Conservation (phyloP, 2,797 vertebrate genomes). For the Phoxinus dragarum region DNA sequence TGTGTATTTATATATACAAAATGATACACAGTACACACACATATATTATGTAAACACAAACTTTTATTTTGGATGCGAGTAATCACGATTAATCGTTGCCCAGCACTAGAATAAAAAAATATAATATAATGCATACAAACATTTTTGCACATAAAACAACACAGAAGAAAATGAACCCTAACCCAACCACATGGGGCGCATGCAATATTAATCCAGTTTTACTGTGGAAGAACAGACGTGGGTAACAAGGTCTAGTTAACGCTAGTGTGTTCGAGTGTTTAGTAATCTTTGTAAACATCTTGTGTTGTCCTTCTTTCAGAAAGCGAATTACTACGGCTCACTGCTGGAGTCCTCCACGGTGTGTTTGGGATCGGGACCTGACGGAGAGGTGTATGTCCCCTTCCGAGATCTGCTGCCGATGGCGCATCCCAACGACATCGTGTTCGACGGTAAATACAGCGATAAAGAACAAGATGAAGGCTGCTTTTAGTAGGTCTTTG, state of each 20-base stretch:
- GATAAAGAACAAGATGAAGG: not conserved
- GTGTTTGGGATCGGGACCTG: constrained; percentile 83
- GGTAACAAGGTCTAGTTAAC: not conserved
- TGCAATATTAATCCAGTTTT: not conserved
- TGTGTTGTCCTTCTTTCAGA: constrained; percentile 70
- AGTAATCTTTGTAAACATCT: not conserved
- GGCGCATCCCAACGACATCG: constrained; percentile 90
- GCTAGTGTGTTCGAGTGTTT: not conserved
- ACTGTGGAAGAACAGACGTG: not conserved
- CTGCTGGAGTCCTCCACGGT: constrained; percentile 90
- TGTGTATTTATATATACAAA: too few species aligned
- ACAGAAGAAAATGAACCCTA: not conserved
- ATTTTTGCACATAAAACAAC: too few species aligned
- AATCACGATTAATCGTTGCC: too few species aligned
- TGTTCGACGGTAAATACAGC: constrained; percentile 87
- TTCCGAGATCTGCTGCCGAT: constrained; percentile 91
- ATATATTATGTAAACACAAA: too few species aligned
- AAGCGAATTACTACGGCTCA: constrained; percentile 93
- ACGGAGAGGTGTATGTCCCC: constrained; percentile 86
- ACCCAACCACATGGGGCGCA: not conserved
- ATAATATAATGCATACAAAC: too few species aligned
- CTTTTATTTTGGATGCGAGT: too few species aligned
- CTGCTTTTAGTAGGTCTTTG: not conserved
- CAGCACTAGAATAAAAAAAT: too few species aligned
- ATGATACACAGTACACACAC: too few species aligned